Evolutionary conservation across 2,797 vertebrate species (phyloP), one percentile per base, ranked within the genome.

Genomic region (Cirrhinus molitorella): DNA sequence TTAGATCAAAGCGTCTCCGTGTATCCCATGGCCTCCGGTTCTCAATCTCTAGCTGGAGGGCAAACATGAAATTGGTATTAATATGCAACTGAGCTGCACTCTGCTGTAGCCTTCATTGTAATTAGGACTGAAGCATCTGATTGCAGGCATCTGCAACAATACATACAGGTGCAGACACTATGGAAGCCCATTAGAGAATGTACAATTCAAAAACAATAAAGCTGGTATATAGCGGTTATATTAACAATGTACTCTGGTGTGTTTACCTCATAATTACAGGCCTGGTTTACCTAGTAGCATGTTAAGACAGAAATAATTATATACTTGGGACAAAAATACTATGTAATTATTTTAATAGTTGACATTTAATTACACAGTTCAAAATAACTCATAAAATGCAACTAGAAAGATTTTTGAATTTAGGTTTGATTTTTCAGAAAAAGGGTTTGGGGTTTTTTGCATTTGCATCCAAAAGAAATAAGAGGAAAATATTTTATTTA

Each of bases 41-140:
- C 89, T 88, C 90, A 90, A 91, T 91, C 88, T 59, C 85, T 90
- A 88, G 92, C 93, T 93, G 91, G 91, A 71, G 94, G 93, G 93
- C 91, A 93, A 89, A 94, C 93, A 94, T 94, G 91, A 92, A 93
- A 92, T 89, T 93, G 92, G 93, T 94, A 94, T 95, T 94, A 94
- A 94, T 90, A 93, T 92, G 92, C 93, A 89, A 91, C 89, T 93
- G 92, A 94, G 91, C 91, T 86, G 91, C 92, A 87, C 92, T 91
- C 93, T 93, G 92, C 92, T 93, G 91, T 75, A 67, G 57, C 65
- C 89, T 67, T 93, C 91, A 91, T 90, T 73, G 90, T 93, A 93
- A 94, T 94, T 92, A 93, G 91, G 81, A 68, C 65, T 81, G 71
- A 79, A 68, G 53, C 51, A 4, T 17, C 47, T 49, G 63, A 86